Conservation (phyloP, 2,797 vertebrate genomes). For the Lagothrix lagotricha region DNA sequence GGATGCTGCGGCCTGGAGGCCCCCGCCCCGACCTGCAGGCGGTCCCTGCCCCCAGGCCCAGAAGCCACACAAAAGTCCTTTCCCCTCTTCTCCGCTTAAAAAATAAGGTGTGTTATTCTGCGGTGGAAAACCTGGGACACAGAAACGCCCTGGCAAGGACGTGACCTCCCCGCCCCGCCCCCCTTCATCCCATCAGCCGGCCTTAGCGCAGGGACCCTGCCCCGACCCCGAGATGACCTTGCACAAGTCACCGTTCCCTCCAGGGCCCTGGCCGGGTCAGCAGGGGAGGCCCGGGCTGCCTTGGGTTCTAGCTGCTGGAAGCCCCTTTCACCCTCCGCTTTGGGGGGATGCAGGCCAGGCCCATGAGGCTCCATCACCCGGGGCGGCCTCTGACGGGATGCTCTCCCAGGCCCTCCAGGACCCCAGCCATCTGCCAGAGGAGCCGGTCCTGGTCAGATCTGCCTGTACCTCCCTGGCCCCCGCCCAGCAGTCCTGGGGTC, state of each 20-base stretch:
- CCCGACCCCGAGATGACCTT: constrained; percentile 55
- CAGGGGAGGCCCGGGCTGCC: neutral
- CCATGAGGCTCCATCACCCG: accelerated
- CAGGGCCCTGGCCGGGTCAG: neutral
- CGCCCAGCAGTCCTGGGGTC: neutral
- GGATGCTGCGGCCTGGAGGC: neutral
- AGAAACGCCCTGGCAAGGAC: neutral
- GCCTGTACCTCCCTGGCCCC: neutral
- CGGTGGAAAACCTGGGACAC: neutral
- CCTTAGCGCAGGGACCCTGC: neutral
- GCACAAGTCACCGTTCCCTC: neutral
- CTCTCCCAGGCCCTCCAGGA: neutral
- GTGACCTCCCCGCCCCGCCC: neutral
- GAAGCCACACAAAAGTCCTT: neutral
- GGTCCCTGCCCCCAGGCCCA: neutral
- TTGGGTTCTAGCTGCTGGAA: neutral
- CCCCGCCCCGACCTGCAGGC: neutral
- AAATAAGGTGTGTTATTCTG: neutral
- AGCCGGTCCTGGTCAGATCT: neutral
- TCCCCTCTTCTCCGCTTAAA: neutral
- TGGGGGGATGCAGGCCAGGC: neutral
- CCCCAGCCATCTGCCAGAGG: neutral
- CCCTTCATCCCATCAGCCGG: neutral
- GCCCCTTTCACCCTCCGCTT: neutral
- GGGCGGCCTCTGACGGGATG: neutral